Base-by-base conservation (phyloP, 2,113 vertebrate genomes). In the Oncorhynchus gorbuscha region DNA sequence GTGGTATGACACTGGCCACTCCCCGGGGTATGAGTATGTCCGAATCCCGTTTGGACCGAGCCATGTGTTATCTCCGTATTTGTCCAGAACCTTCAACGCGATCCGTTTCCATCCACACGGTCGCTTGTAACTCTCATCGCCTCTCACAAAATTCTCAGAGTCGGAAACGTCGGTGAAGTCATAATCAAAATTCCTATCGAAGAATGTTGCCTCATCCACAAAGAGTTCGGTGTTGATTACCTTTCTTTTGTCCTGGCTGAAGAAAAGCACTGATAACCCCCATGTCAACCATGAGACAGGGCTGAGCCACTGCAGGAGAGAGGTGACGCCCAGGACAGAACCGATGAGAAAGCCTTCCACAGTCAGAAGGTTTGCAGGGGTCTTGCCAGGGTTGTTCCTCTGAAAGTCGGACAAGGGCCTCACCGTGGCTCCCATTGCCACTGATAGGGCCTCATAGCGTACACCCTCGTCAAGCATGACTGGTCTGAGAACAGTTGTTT, bases 51-150 rank as follows among this genome's bases (percentile, higher is more conserved):
- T 3, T 45, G 35, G 55, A 76, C 62, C 55, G 28, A 61, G 30
- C 68, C 32, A 66, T 7, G 26, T 76, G 16, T 76, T 70, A 11
- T 70, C 67, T 13, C 30, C 51, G 49, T 55, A 69, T 59, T 69
- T 76, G 66, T 69, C 39, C 3, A 24, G 69, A 12, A 75, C 82
- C 16, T 77, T 77, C 20, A 83, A 61, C 0, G 69, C 78, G 14
- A 72, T 80, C 3, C 82, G 82, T 28, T 68, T 75, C 78, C 82
- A 80, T 2, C 78, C 82, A 28, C 39, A 55, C 11, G 79, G 79
- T 1, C 79, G 69, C 3, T 1, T 26, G 69, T 84, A 84, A 4
- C 39, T 9, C 24, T 84, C 80, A 18, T 35, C 58, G 6, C 79
- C 79, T 11, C 80, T 75, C 51, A 2, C 2, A 77, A 77, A 81